These are phyloP conservation scores for Eubasilissa regina DNA, from an alignment of 1,140 invertebrate species.

Conservation along the genomic window DNA sequence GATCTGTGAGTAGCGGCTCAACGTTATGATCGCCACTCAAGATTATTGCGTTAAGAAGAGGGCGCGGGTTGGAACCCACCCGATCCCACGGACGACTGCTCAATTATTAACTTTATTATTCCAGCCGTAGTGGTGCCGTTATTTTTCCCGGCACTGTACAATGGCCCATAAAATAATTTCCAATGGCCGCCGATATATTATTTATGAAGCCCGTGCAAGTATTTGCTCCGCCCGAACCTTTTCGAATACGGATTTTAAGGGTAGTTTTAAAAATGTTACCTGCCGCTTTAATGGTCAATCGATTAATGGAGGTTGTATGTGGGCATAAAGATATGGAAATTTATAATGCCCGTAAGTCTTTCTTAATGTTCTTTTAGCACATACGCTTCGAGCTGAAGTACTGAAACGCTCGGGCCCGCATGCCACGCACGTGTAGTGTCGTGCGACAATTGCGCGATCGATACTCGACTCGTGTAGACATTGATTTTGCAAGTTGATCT, in stretches of 20 bases:
- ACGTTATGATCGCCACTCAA: constrained; percentile 57
- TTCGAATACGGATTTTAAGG: constrained; percentile 12
- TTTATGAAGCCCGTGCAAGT: constrained; percentile 31
- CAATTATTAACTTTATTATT: constrained; percentile 51
- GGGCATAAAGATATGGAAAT: constrained; percentile 9
- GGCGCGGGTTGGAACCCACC: constrained; percentile 36
- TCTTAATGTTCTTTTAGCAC: constrained; percentile 5
- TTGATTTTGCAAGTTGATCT: no score
- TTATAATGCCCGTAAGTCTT: constrained; percentile 16
- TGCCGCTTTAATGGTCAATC: constrained; percentile 17
- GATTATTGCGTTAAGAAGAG: constrained; percentile 60
- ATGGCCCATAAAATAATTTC: constrained; percentile 41
- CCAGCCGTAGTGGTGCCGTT: constrained; percentile 22
- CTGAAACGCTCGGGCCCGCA: no score
- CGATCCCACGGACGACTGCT: neutral
- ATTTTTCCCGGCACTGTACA: constrained; percentile 41
- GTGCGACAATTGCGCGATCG: no score
- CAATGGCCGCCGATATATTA: constrained; percentile 37
- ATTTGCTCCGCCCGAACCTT: constrained; percentile 7
- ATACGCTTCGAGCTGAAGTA: no score
- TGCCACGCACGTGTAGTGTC: no score
- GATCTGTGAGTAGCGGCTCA: constrained; percentile 16
- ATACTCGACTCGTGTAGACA: no score
- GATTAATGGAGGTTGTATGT: constrained; percentile 14
- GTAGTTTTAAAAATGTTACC: constrained; percentile 12